Percentiles rank a stretch among this genome's conserved stretches.
Evolutionary conservation across 2,888 invertebrate species (phyloP).

Genomic region (Cephus sareptanus): DNA sequence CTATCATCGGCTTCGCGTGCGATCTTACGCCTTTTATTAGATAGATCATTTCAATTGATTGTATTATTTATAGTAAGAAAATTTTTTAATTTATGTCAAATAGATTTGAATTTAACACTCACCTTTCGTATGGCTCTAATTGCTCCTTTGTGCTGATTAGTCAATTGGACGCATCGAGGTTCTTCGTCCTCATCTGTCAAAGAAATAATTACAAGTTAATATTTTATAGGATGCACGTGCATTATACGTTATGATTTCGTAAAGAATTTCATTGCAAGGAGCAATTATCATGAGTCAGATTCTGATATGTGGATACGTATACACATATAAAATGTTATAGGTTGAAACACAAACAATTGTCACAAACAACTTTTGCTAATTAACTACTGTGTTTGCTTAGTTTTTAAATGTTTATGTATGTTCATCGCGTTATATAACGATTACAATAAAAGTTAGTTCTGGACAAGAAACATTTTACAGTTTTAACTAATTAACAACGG

Average conservation of each 20-base stretch:
- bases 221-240: background rate
- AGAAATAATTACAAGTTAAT: slow-evolving; percentile 9
- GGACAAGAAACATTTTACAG: background rate
- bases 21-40: background rate
- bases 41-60: background rate
- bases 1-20: background rate
- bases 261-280: background rate
- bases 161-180: slow-evolving; percentile 83
- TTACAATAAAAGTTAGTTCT: background rate
- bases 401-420: background rate
- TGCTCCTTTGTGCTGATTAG: slow-evolving; percentile 88
- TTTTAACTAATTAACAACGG: too few species aligned
- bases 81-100: slow-evolving; percentile 4
- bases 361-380: background rate
- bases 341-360: background rate
- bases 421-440: background rate
- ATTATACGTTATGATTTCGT: background rate
- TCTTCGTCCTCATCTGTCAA: slow-evolving; percentile 82
- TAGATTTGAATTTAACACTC: slow-evolving; percentile 55
- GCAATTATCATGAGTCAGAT: background rate
- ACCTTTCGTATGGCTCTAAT: slow-evolving; percentile 93
- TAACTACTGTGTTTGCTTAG: background rate
- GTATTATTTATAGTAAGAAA: slow-evolving; percentile 15
- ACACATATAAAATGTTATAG: background rate
- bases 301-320: background rate